A percentile compares a stretch with the other conserved stretches of the same genome.
These are phyloP conservation scores for Chanos chanos DNA, from an alignment of 2,797 vertebrate species.

Conservation along the genomic window DNA sequence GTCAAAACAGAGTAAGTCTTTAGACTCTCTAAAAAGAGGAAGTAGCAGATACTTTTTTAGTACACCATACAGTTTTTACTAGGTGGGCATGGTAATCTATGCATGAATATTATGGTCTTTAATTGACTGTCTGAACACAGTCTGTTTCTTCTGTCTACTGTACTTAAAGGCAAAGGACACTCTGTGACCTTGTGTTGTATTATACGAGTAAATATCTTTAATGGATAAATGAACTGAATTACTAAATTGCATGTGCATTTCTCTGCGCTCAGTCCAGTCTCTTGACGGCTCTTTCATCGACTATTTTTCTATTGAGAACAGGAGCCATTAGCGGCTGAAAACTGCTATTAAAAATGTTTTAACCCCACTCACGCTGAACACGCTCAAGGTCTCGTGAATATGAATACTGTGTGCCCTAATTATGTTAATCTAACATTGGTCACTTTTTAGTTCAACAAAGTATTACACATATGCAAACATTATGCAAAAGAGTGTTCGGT, in stretches of 20 bases:
- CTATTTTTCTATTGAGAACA: slow-evolving; percentile 15
- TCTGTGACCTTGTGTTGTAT: too few species aligned
- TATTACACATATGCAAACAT: slow-evolving; percentile 1
- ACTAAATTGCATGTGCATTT: background rate
- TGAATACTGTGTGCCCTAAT: slow-evolving; percentile 15
- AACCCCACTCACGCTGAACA: slow-evolving; percentile 19
- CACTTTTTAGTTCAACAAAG: slow-evolving; percentile 21
- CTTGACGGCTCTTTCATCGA: slow-evolving; percentile 20
- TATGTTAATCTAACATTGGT: slow-evolving; percentile 30
- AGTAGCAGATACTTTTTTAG: background rate
- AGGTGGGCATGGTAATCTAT: too few species aligned
- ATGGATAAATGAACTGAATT: too few species aligned
- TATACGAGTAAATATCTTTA: too few species aligned
- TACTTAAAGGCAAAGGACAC: too few species aligned
- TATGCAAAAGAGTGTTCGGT: too few species aligned
- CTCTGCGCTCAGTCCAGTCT: slow-evolving; percentile 7
- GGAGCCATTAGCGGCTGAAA: slow-evolving; percentile 23
- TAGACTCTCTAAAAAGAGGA: slow-evolving; percentile 3
- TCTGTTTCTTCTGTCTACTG: too few species aligned
- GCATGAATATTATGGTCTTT: too few species aligned
- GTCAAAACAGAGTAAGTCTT: slow-evolving; percentile 21
- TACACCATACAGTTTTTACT: too few species aligned
- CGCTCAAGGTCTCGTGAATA: slow-evolving; percentile 36
- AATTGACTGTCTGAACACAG: too few species aligned
- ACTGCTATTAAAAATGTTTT: slow-evolving; percentile 26